Conservation (phyloP, 1,140 invertebrate species). For the Bombus picipes region DNA sequence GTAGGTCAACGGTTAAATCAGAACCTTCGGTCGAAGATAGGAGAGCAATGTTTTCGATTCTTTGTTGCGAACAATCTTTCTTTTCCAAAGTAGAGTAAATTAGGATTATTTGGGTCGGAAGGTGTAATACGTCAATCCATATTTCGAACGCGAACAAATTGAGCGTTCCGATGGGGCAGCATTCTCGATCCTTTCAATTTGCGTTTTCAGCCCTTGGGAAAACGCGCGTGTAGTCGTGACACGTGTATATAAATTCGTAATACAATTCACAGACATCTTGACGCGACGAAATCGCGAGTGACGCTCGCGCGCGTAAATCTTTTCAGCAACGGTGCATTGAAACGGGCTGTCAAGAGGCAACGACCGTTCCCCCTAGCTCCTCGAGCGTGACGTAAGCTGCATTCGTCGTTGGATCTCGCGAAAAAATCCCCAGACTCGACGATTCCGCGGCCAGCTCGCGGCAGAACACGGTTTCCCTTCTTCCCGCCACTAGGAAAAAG, state of each 20-base stretch:
- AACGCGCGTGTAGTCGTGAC: background rate
- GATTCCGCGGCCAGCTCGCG: conserved; percentile 22
- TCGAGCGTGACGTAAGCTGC: conserved; percentile 24
- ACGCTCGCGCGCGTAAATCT: conserved; percentile 29
- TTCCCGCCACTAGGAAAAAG: background rate
- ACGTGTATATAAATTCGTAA: background rate
- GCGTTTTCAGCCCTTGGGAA: background rate
- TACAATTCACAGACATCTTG: conserved; percentile 6
- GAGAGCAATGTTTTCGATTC: too few species aligned
- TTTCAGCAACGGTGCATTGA: conserved; percentile 10
- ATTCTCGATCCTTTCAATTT: background rate
- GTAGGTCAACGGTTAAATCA: too few species aligned
- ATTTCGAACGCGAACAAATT: too few species aligned
- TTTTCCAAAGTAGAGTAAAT: too few species aligned
- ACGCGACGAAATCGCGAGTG: conserved; percentile 6
- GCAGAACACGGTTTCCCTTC: conserved; percentile 23
- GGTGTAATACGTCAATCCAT: too few species aligned
- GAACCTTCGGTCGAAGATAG: too few species aligned
- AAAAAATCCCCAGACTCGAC: conserved; percentile 19
- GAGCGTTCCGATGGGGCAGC: too few species aligned
- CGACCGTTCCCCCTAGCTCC: conserved; percentile 33
- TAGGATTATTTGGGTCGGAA: too few species aligned
- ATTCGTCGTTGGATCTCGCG: conserved; percentile 24
- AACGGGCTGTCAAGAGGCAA: conserved; percentile 38
- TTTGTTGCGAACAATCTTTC: too few species aligned